A percentile compares a stretch with the other conserved stretches of the same genome.
phyloP scores from a whole-genome alignment of 2,113 vertebrate species.

The Etheostoma spectabile region DNA sequence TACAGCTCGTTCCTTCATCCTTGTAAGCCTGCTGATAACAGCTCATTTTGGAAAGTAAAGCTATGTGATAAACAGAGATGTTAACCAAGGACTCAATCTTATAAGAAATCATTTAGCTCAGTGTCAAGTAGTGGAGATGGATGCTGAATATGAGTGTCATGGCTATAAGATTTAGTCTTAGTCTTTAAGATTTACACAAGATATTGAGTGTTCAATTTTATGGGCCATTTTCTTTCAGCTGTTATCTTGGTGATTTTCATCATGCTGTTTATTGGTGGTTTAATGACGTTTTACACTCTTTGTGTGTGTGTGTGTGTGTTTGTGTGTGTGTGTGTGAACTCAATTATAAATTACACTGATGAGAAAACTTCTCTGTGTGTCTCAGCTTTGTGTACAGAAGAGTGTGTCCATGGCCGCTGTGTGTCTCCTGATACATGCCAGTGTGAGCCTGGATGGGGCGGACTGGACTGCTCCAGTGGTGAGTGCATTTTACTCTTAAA shows the following conservation, averaged over 20 bases:
- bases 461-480: conserved; percentile 99
- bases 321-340: conserved; percentile 34
- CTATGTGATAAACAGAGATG: conserved; percentile 74
- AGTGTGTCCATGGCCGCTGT: conserved; percentile 95
- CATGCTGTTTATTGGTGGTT: conserved; percentile 61
- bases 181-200: too few species aligned
- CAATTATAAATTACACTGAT: conserved; percentile 50
- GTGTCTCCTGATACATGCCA: conserved; percentile 98
- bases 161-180: conserved; percentile 47
- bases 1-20: conserved; percentile 68
- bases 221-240: conserved; percentile 62
- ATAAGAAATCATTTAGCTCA: conserved; percentile 64
- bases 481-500: conserved; percentile 83
- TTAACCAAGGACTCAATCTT: conserved; percentile 74
- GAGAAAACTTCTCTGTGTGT: conserved; percentile 63
- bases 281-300: conserved; percentile 58
- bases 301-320: conserved; percentile 31
- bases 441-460: conserved; percentile 98
- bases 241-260: conserved; percentile 65
- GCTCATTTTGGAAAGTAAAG: conserved; percentile 60
- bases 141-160: conserved; percentile 65
- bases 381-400: conserved; percentile 95
- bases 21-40: conserved; percentile 62
- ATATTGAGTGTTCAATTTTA: conserved; percentile 68
- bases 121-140: conserved; percentile 59